phyloP scores from a whole-genome alignment of 2,113 vertebrate species.

The Hemichromis elongatus region DNA sequence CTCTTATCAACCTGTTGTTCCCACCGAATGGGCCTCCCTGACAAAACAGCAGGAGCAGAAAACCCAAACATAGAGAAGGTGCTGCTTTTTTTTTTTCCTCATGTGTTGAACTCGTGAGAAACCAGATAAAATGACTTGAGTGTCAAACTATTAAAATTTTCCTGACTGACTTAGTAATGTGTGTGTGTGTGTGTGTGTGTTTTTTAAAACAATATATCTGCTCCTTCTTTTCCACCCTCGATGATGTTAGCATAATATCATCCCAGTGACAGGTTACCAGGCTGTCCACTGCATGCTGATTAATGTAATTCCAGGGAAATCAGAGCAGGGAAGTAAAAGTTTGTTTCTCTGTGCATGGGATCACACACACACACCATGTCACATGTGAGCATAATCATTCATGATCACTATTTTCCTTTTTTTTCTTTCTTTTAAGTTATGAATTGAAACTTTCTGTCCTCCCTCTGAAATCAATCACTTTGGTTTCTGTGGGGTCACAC shows the following conservation, averaged over 20 bases:
- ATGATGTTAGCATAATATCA: background rate
- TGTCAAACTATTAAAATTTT: background rate
- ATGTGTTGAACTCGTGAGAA: background rate
- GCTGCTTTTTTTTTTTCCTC: background rate
- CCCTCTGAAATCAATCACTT: slow-evolving; percentile 1
- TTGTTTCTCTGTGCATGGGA: background rate
- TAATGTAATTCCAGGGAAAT: slow-evolving; percentile 2
- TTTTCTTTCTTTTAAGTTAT: background rate
- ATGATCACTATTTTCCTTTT: background rate
- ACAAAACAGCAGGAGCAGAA: slow-evolving; percentile 10
- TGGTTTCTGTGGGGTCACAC: slow-evolving; percentile 33
- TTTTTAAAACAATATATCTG: background rate
- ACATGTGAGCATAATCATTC: background rate
- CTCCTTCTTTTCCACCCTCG: background rate
- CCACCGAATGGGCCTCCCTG: slow-evolving; percentile 2
- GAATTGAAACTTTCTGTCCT: slow-evolving; percentile 7
- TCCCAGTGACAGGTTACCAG: slow-evolving; percentile 27
- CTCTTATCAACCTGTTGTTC: slow-evolving; percentile 33
- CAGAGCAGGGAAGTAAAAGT: background rate
- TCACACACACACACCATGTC: background rate
- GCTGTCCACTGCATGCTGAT: background rate
- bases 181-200: too few species aligned
- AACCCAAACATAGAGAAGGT: slow-evolving; percentile 14
- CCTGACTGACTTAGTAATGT: too few species aligned
- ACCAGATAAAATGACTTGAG: background rate